These are phyloP conservation scores for Caenorhabditis sinica DNA, from an alignment of 2,888 invertebrate genomes.

Conservation along the genomic window DNA sequence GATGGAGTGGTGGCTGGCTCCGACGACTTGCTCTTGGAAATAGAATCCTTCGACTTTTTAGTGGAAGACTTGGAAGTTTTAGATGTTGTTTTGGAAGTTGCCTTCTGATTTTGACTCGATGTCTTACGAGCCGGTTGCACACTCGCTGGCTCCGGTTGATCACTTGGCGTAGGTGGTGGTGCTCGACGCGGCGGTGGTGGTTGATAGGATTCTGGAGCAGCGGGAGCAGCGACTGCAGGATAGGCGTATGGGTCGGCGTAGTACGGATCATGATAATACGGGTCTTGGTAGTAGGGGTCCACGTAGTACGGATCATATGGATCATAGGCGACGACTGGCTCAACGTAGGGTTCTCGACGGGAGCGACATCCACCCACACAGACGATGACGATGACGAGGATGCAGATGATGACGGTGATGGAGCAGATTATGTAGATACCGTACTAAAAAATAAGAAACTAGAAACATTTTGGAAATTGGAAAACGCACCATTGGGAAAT, in stretches of 20 bases:
- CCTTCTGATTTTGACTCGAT: no score
- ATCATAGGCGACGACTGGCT: constrained; percentile 31
- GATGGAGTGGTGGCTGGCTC: background rate
- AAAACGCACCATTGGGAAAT: constrained; percentile 37
- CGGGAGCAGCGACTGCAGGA: background rate
- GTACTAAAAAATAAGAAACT: constrained; percentile 21
- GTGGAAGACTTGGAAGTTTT: background rate
- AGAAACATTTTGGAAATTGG: background rate
- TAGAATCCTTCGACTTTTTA: constrained; percentile 10
- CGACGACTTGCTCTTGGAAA: constrained; percentile 21
- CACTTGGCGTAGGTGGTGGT: constrained; percentile 9
- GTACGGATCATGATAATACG: constrained; percentile 36
- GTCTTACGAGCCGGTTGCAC: constrained; percentile 6
- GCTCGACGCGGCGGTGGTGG: background rate
- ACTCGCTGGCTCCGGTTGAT: constrained; percentile 5
- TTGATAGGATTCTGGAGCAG: background rate
- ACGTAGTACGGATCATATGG: constrained; percentile 21
- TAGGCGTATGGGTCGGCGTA: constrained; percentile 40
- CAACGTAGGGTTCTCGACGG: constrained; percentile 1
- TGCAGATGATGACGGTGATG: constrained; percentile 16
- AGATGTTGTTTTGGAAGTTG: background rate
- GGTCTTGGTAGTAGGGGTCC: constrained; percentile 43
- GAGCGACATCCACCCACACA: constrained; percentile 29
- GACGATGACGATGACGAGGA: constrained; percentile 15
- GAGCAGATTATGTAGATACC: constrained; percentile 38